Conservation (phyloP, 1,140 invertebrate species). For the Drosophila bipectinata region DNA sequence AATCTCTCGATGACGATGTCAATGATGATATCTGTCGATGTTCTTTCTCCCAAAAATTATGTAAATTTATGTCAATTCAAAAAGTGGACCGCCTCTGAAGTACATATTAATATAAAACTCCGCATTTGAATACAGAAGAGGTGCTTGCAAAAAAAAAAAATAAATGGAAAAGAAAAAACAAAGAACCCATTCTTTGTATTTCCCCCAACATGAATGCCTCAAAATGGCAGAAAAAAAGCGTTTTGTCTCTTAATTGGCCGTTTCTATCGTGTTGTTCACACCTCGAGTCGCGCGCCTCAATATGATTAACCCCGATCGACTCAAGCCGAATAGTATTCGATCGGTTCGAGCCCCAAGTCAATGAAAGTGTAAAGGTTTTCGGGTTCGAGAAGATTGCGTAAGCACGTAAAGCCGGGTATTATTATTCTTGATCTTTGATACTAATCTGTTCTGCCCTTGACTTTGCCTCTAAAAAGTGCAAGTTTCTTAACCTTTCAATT, state of each 20-base stretch:
- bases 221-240: slow-evolving; percentile 25
- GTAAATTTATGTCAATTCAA: slow-evolving; percentile 35
- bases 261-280: slow-evolving; percentile 36
- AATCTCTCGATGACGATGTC: slow-evolving; percentile 28
- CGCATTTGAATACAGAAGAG: slow-evolving; percentile 9
- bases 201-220: slow-evolving; percentile 1
- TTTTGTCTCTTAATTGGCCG: slow-evolving; percentile 53
- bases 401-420: background rate
- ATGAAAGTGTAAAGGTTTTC: slow-evolving; percentile 65
- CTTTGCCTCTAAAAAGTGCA: background rate
- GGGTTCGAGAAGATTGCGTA: slow-evolving; percentile 21
- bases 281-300: slow-evolving; percentile 46
- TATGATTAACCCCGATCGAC: slow-evolving; percentile 56
- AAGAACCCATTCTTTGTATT: slow-evolving; percentile 43
- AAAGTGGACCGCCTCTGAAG: slow-evolving; percentile 39
- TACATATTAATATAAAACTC: slow-evolving; percentile 21
- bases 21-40: slow-evolving; percentile 29
- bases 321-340: background rate
- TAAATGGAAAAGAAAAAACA: background rate
- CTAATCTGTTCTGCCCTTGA: slow-evolving; percentile 14
- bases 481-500: background rate
- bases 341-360: slow-evolving; percentile 39
- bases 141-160: background rate
- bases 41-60: slow-evolving; percentile 31
- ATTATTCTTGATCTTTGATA: slow-evolving; percentile 8